Base-by-base conservation (phyloP, 2,797 vertebrate species). In the Anisognathus igniventris region DNA sequence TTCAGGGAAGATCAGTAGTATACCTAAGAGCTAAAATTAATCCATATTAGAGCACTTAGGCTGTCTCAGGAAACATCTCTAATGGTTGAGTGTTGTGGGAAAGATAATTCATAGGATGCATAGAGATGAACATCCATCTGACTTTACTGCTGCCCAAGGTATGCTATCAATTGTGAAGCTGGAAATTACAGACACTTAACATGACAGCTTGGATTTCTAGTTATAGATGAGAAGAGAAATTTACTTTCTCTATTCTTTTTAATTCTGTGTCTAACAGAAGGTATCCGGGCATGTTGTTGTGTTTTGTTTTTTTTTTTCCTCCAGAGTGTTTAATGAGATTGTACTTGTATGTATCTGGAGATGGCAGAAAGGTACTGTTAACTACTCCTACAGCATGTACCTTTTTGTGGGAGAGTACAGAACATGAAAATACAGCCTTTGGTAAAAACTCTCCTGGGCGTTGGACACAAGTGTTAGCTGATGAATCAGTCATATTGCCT, bases 341-440 rank as follows among this genome's bases (percentile, higher is more conserved):
- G 22, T 98, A 98, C 54, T 92, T 99, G 35, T 98, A 98, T 88
- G 97, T 99, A 33, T 99, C 99, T 35, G 98, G 97, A 78, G 98
- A 99, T 94, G 99, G 98, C 39, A 98, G 95, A 95, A 98, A 97
- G 83, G 97, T 98, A 33, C 96, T 99, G 5, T 89, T 99, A 86
- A 91, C 96, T 33, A 95, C 96, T 92, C 78, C 98, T 77, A 98
- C 97, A 39, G 98, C 98, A 23, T 97, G 97, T 86, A 95, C 98
- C n/a, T 98, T 99, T 88, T 97, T 99, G 56, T 99, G 99, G 99
- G 98, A 99, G 92, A 98, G 98, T 91, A 67, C 83, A 61, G 98
- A 98, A 76, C 42, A 66, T 67, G 97, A 95, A 86, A 98, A 96
- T 74, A 92, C 97, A 44, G 71, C 79, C 7, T 94, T 87, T 48